Evolutionary conservation across 2,888 invertebrate species (phyloP).

Genomic region (Leucophenga maculata): DNA sequence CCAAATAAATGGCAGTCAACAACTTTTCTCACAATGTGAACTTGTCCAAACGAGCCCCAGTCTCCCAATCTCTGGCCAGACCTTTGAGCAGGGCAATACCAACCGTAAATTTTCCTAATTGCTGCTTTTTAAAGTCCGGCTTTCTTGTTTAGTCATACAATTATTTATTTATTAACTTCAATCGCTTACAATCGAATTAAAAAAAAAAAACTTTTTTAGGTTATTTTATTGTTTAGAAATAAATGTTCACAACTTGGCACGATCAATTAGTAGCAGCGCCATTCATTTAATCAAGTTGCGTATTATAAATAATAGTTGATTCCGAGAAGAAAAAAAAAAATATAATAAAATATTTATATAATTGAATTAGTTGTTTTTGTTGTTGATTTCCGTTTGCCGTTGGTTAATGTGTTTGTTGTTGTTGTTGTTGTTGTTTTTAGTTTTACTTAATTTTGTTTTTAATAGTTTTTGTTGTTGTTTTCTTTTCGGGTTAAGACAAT

Average conservation of each 20-base stretch:
- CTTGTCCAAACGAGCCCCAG: too few species aligned
- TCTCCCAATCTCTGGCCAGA: too few species aligned
- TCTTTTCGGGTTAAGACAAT: constrained; percentile 59
- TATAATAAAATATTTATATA: constrained; percentile 12
- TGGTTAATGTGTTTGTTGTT: too few species aligned
- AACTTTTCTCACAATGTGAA: too few species aligned
- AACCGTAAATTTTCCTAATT: too few species aligned
- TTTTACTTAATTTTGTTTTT: constrained; percentile 33
- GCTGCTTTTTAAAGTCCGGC: too few species aligned
- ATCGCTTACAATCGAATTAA: too few species aligned
- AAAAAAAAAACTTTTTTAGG: too few species aligned
- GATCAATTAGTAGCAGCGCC: constrained; percentile 3
- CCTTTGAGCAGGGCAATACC: too few species aligned
- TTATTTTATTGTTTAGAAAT: neutral
- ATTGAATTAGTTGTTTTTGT: constrained; percentile 40
- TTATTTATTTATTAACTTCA: too few species aligned
- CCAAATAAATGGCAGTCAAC: too few species aligned
- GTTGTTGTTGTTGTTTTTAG: constrained; percentile 44
- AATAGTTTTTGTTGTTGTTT: constrained; percentile 30
- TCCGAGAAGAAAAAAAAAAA: constrained; percentile 12
- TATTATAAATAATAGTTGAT: constrained; percentile 29
- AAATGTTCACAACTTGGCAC: neutral
- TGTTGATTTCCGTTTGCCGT: constrained; percentile 56
- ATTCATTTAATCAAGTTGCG: constrained; percentile 15
- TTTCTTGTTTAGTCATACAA: too few species aligned